phyloP scores from a whole-genome alignment of 2,888 invertebrate species.

The Automeris io region DNA sequence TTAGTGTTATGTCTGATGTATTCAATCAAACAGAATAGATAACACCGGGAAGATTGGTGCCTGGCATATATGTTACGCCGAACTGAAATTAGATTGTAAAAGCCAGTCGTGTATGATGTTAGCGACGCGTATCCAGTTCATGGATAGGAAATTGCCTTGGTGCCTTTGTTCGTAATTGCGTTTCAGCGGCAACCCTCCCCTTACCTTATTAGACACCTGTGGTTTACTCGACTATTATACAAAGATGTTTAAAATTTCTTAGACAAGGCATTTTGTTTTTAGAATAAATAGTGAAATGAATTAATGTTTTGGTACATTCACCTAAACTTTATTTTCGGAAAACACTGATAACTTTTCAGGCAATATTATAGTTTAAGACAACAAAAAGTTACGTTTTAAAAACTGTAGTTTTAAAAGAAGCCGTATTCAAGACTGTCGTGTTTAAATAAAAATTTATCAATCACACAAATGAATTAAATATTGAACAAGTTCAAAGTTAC shows the following conservation, averaged over 20 bases:
- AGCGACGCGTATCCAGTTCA: slow-evolving; percentile 25
- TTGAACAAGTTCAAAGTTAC: no score
- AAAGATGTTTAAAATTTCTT: neutral
- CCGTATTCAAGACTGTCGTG: no score
- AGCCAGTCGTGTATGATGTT: slow-evolving; percentile 27
- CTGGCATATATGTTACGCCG: slow-evolving; percentile 18
- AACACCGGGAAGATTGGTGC: neutral
- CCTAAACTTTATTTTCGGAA: no score
- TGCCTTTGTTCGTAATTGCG: slow-evolving; percentile 22
- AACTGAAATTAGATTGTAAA: slow-evolving; percentile 31
- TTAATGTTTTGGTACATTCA: neutral
- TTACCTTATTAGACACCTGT: slow-evolving; percentile 26
- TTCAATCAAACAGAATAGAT: slow-evolving; percentile 5
- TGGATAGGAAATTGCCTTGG: slow-evolving; percentile 31
- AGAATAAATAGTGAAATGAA: neutral
- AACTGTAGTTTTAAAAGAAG: no score
- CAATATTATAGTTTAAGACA: no score
- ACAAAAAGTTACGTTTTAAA: no score
- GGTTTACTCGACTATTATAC: slow-evolving; percentile 11
- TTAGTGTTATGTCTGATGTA: neutral
- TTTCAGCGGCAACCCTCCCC: slow-evolving; percentile 13
- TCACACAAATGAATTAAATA: no score
- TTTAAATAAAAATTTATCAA: no score
- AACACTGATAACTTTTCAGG: no score
- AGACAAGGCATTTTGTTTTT: neutral